Conservation (phyloP, 2,797 vertebrate species). For the Adelosebastes latens region DNA sequence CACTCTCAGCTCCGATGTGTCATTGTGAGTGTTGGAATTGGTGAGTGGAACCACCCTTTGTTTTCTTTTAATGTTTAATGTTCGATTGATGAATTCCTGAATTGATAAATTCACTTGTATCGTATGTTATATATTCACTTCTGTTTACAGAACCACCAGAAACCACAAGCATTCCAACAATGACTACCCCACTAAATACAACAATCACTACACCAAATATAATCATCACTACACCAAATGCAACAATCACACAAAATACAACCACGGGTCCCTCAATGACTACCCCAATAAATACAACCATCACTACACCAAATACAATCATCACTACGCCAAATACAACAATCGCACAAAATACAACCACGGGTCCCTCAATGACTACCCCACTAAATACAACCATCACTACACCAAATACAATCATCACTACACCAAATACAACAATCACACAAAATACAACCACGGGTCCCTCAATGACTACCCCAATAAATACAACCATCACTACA, state of each 20-base stretch:
- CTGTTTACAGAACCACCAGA: neutral
- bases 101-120: neutral
- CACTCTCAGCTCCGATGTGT: conserved; percentile 44
- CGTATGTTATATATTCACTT: neutral
- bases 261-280: neutral
- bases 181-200: neutral
- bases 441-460: neutral
- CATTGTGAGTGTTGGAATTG: conserved; percentile 10
- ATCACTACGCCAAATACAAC: neutral
- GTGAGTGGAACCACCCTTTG: neutral
- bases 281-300: neutral
- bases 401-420: neutral
- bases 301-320: too few species aligned
- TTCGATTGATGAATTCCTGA: neutral
- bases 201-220: neutral
- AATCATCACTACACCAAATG: neutral
- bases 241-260: neutral
- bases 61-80: neutral
- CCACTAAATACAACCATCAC: neutral
- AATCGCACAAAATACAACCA: neutral
- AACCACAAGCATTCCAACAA: neutral
- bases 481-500: neutral
- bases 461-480: neutral
- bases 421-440: neutral
- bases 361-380: too few species aligned